Conservation (phyloP, 2,113 vertebrate species). For the Chaetodon trifascialis region DNA sequence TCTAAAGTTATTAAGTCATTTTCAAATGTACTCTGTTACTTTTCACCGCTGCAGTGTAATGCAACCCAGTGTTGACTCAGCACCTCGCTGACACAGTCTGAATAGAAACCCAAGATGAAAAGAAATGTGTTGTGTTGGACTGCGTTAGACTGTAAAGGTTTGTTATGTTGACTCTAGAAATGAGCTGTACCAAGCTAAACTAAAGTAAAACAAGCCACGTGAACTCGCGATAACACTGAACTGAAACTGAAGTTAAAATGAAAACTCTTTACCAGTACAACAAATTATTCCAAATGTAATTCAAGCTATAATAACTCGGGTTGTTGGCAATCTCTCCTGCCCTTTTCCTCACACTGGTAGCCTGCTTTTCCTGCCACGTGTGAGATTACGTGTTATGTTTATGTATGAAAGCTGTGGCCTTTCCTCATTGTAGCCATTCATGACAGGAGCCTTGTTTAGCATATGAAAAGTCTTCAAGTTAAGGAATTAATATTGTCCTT, state of each 20-base stretch:
- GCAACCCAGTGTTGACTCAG: background rate
- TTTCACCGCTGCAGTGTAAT: background rate
- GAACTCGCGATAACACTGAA: background rate
- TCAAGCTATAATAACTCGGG: background rate
- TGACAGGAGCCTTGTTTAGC: constrained; percentile 22
- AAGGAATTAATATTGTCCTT: constrained; percentile 30
- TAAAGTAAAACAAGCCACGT: background rate
- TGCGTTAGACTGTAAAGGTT: background rate
- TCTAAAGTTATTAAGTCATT: too few relatives aligned
- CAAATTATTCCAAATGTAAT: background rate
- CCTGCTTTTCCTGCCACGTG: background rate
- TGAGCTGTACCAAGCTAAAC: background rate
- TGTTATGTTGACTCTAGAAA: background rate
- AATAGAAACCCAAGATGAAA: background rate
- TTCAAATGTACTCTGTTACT: background rate
- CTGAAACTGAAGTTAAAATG: background rate
- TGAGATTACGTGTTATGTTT: constrained; percentile 1
- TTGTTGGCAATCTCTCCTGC: background rate
- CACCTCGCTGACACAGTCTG: background rate
- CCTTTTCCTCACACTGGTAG: constrained; percentile 16
- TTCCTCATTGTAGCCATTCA: constrained; percentile 13
- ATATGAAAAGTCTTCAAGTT: constrained; percentile 23
- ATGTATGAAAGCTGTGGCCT: constrained; percentile 46
- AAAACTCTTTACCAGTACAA: background rate
- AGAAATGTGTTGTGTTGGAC: background rate